Evolutionary conservation across 2,888 invertebrate species (phyloP), one percentile per base, ranked within the genome.

Genomic region (Ochropacha duplaris): DNA sequence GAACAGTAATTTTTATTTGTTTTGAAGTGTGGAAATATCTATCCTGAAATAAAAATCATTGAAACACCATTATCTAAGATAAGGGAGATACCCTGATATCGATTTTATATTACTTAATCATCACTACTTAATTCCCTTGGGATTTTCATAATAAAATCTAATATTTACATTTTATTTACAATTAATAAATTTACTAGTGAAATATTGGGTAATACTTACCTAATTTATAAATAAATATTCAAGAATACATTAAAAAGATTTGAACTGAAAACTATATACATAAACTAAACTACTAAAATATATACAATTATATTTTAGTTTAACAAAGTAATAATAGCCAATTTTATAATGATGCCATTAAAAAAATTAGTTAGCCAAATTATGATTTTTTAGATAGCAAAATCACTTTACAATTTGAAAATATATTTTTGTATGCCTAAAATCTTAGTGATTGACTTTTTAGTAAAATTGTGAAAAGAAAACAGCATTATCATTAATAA

Each of bases 1-100:
- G 44, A 44, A 19, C 3, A 44, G 6, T 19, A 19, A 9, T 44
- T 19, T n/a, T 34, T 2, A 34, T 19, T 44, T 44, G 19, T 44
- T 44, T 44, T 19, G 0, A 19, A 44, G 11, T 12, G 12, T 1
- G 11, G 12, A 50, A n/a, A 50, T 14, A n/a, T 50, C 26, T 50
- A 50, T 26, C 4, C 5, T n/a, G 65, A 74, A 79, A 78, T 73
- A 69, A 79, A 75, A 76, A 78, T 79, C 76, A 76, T 66, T 57
- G 70, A 78, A 80, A 79, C 84, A 78, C 76, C 74, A 62, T 64
- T n/a, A 62, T 73, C 71, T 76, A 78, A 72, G 64, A 69, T 74
- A 80, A 83, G 88, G 89, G 88, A 86, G 81, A 79, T 92, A 92
- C 92, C 92, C 92, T 91, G 91, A 92, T 91, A 90, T 90, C 86